These are phyloP conservation scores for Thalpophila matura DNA, from an alignment of 2,888 invertebrate species.

Conservation along the genomic window DNA sequence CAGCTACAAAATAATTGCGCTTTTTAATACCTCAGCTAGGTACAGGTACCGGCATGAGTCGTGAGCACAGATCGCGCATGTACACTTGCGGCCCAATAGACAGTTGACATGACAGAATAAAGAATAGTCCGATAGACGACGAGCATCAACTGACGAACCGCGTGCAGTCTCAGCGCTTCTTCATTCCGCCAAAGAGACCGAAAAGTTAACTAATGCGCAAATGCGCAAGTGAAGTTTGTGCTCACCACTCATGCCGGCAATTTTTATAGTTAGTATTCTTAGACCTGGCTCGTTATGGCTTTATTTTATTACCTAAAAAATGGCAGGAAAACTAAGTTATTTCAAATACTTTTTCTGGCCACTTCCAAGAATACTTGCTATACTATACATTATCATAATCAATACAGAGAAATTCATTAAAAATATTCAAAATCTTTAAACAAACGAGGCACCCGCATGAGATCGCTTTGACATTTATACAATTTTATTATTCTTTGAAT, in stretches of 20 bases:
- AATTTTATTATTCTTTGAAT: slow-evolving; percentile 8
- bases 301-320: slow-evolving; percentile 20
- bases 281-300: slow-evolving; percentile 20
- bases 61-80: too few species aligned
- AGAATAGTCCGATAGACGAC: too few species aligned
- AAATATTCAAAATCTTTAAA: slow-evolving; percentile 43
- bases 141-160: too few species aligned
- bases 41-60: too few species aligned
- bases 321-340: slow-evolving; percentile 18
- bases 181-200: too few species aligned
- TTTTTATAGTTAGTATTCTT: slow-evolving; percentile 7
- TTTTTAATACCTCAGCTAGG: slow-evolving; percentile 13
- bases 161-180: too few species aligned
- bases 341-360: not conserved
- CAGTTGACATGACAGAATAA: too few species aligned
- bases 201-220: too few species aligned
- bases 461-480: slow-evolving; percentile 41
- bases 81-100: too few species aligned
- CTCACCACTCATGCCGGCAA: not conserved
- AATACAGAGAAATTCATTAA: slow-evolving; percentile 41
- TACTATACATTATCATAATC: slow-evolving; percentile 36
- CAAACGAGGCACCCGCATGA: slow-evolving; percentile 37
- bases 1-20: slow-evolving; percentile 25
- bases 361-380: slow-evolving; percentile 7
- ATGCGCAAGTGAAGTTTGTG: too few species aligned